phyloP scores from a whole-genome alignment of 2,113 vertebrate genomes.

The Neolamprologus fasciatus region DNA sequence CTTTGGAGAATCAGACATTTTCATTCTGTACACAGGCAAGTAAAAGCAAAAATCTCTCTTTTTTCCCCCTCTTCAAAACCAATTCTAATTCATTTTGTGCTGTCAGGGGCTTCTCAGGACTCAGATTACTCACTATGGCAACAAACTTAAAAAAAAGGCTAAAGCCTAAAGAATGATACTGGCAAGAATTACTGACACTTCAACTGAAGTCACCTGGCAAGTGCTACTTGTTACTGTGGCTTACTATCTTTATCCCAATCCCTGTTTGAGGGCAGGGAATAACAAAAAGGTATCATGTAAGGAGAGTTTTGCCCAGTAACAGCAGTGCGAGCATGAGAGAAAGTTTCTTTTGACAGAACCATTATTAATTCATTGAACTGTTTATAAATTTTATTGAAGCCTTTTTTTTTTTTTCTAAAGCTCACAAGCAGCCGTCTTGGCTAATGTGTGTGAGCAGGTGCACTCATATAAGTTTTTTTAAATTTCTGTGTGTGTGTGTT shows the following conservation, averaged over 20 bases:
- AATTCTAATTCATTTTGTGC: neutral
- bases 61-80: neutral
- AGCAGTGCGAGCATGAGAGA: neutral
- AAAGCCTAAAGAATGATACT: neutral
- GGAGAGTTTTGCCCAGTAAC: neutral
- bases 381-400: conserved; percentile 37
- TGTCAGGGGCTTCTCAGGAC: neutral
- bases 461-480: neutral
- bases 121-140: neutral
- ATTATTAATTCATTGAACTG: conserved; percentile 52
- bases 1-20: neutral
- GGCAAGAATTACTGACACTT: neutral
- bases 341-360: conserved; percentile 6
- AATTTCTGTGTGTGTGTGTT: neutral
- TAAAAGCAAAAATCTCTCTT: neutral
- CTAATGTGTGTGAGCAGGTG: neutral
- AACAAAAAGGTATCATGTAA: neutral
- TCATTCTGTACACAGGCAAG: neutral
- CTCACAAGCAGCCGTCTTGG: neutral
- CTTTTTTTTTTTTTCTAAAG: neutral
- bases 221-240: neutral
- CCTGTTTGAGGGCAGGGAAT: neutral
- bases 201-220: neutral
- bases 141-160: neutral
- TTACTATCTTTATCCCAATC: neutral